phyloP scores from a whole-genome alignment of 2,797 vertebrate species.

The Hozukius guyotensis region DNA sequence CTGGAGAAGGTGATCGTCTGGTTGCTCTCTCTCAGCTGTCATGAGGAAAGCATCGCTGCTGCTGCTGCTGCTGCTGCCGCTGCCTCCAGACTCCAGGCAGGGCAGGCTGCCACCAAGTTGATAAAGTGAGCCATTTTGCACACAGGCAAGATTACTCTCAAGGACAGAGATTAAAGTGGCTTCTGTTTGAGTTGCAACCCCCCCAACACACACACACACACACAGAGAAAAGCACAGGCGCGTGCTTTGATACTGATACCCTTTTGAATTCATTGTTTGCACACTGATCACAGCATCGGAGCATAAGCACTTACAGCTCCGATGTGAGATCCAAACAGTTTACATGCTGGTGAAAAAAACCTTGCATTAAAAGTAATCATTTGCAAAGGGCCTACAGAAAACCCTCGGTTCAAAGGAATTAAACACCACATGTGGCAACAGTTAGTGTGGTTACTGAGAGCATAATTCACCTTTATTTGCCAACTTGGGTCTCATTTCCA shows the following conservation, averaged over 20 bases:
- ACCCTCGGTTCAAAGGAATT: background rate
- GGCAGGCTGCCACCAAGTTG: slow-evolving; percentile 81
- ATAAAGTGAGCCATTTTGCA: slow-evolving; percentile 84
- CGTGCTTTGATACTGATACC: slow-evolving; percentile 34
- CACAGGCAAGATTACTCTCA: slow-evolving; percentile 84
- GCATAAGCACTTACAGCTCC: background rate
- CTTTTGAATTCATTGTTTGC: slow-evolving; percentile 38
- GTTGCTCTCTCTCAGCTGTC: slow-evolving; percentile 67
- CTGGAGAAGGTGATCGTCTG: slow-evolving; percentile 69
- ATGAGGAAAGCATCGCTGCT: slow-evolving; percentile 63
- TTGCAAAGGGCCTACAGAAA: background rate
- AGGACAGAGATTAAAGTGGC: slow-evolving; percentile 84
- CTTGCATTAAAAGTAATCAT: background rate
- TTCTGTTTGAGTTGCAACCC: slow-evolving; percentile 70
- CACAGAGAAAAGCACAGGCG: slow-evolving; percentile 8
- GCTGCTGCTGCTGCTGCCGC: slow-evolving; percentile 41
- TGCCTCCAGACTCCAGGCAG: slow-evolving; percentile 76
- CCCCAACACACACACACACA: slow-evolving; percentile 26
- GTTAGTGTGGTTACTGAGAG: background rate
- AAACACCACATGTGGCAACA: background rate
- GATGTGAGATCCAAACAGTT: background rate
- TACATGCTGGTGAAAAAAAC: background rate
- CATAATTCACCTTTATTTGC: background rate
- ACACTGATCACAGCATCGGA: slow-evolving; percentile 34
- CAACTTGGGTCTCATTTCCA: background rate